phyloP scores from a whole-genome alignment of 2,888 invertebrate genomes.

The Resseliella maxima region DNA sequence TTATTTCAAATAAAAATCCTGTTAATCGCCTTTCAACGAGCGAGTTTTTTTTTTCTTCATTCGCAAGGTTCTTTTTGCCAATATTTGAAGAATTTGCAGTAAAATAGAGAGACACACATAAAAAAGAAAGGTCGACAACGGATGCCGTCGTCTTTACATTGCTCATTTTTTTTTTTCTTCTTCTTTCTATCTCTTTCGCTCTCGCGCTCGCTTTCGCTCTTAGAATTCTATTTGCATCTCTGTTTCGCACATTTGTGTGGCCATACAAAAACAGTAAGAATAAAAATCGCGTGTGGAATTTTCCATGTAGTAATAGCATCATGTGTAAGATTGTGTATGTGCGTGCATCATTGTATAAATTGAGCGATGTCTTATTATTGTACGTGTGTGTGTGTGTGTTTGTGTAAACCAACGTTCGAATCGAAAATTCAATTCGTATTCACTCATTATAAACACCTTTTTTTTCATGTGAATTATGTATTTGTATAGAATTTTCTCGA shows the following conservation, averaged over 20 bases:
- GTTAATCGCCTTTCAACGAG: not conserved
- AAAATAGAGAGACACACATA: constrained; percentile 16
- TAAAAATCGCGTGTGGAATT: constrained; percentile 31
- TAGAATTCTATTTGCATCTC: not conserved
- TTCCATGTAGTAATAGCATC: constrained; percentile 47
- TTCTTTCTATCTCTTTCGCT: no score
- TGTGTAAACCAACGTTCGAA: not conserved
- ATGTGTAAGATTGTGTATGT: constrained; percentile 25
- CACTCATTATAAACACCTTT: constrained; percentile 51
- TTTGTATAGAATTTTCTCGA: constrained; percentile 46
- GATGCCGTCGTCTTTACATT: not conserved
- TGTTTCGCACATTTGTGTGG: not conserved
- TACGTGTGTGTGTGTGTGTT: not conserved
- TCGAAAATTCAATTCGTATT: constrained; percentile 24
- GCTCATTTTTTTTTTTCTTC: not conserved
- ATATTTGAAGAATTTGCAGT: not conserved
- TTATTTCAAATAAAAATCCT: not conserved
- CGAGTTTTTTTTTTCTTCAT: not conserved
- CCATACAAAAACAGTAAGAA: constrained; percentile 25
- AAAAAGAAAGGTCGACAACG: constrained; percentile 10
- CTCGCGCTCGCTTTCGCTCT: not conserved
- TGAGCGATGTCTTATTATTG: no score
- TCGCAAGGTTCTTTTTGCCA: not conserved
- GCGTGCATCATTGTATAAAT: no score
- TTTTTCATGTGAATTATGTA: not conserved